Conservation (phyloP, 2,113 vertebrate species). For the Tachycineta bicolor region DNA sequence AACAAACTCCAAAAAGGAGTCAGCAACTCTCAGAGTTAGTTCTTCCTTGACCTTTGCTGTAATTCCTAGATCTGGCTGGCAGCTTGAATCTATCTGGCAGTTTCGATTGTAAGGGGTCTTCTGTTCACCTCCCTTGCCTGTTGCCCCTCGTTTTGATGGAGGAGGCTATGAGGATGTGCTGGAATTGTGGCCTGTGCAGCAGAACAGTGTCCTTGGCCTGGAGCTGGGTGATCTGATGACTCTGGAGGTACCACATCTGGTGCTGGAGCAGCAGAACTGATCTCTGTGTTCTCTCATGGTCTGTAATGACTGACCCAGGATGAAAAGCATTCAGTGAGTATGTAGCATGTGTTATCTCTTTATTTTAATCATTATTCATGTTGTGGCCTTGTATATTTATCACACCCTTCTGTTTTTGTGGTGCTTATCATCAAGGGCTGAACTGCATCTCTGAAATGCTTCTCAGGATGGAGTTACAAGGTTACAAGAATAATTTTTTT, state of each 20-base stretch:
- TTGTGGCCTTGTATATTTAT: not conserved
- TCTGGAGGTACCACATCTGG: fast-evolving
- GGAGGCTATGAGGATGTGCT: not conserved
- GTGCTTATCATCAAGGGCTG: not conserved
- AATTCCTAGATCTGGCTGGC: not conserved
- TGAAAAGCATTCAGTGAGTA: not conserved
- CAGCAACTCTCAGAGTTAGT: not conserved
- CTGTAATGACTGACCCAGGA: not conserved
- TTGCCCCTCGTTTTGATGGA: not conserved
- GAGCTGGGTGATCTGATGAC: not conserved
- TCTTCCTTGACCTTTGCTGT: not conserved
- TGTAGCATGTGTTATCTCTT: not conserved
- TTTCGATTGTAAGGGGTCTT: not conserved
- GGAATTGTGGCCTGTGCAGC: not conserved
- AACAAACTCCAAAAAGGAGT: not conserved
- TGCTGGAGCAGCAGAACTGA: not conserved
- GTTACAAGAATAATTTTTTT: not conserved
- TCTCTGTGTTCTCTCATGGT: not conserved
- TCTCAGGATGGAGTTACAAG: not conserved
- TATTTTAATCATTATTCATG: not conserved
- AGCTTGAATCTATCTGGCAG: not conserved
- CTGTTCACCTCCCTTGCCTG: not conserved
- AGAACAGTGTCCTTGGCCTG: not conserved
- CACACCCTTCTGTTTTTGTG: not conserved
- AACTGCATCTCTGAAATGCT: not conserved